phyloP scores from a whole-genome alignment of 2,113 vertebrate genomes.

The Aegotheles bennettii region DNA sequence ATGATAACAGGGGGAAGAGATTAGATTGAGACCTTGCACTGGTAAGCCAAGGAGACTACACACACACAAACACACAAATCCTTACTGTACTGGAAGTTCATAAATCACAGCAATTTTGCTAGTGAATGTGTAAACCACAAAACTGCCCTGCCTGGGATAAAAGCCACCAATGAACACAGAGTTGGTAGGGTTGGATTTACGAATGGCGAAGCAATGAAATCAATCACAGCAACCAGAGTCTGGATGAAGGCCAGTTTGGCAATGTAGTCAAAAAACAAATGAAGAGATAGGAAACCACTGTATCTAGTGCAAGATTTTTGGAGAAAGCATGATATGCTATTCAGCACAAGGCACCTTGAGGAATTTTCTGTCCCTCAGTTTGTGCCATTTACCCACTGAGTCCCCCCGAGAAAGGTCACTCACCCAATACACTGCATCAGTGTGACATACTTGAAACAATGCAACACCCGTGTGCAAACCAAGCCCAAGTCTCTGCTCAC shows the following conservation, averaged over 20 bases:
- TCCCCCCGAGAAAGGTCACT: background rate
- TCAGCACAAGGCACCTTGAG: background rate
- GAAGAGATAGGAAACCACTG: background rate
- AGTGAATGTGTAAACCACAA: background rate
- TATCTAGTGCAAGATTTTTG: background rate
- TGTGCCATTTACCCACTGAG: background rate
- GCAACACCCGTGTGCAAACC: background rate
- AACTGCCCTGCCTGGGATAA: background rate
- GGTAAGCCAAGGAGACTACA: background rate
- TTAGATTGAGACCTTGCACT: background rate
- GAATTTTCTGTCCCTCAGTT: background rate
- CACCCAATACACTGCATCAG: rapidly evolving
- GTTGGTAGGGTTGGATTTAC: background rate
- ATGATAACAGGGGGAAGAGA: background rate
- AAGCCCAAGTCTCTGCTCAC: background rate
- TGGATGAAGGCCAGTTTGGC: slow-evolving; percentile 6
- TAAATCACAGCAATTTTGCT: background rate
- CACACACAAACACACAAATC: background rate
- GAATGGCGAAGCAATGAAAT: background rate
- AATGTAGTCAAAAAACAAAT: background rate
- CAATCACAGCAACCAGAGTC: background rate
- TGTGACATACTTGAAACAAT: background rate
- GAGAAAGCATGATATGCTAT: background rate
- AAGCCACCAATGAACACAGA: background rate
- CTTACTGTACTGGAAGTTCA: background rate